Conservation (phyloP, 2,888 invertebrate genomes). For the Tigriopus californicus region DNA sequence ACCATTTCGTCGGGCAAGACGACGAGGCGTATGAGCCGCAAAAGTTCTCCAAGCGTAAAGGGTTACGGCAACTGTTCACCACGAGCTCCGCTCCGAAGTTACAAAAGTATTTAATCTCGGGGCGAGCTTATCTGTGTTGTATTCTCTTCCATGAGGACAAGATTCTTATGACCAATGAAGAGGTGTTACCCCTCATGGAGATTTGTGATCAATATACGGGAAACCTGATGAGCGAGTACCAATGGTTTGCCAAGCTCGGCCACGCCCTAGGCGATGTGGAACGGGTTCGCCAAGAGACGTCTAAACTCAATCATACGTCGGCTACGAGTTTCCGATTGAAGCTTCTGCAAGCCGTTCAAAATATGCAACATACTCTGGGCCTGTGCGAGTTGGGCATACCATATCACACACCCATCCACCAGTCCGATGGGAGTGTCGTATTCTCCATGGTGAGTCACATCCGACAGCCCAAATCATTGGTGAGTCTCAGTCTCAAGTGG, state of each 20-base stretch:
- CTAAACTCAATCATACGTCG: conserved; percentile 73
- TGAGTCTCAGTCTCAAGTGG: conserved; percentile 82
- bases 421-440: conserved; percentile 71
- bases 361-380: conserved; percentile 44
- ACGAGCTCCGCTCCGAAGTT: conserved; percentile 43
- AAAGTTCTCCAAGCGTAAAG: background rate
- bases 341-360: conserved; percentile 71
- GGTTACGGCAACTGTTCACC: background rate
- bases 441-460: conserved; percentile 65
- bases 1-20: background rate
- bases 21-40: background rate
- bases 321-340: conserved; percentile 73
- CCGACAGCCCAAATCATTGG: conserved; percentile 62
- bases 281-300: conserved; percentile 75
- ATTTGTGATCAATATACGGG: conserved; percentile 88
- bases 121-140: conserved; percentile 83
- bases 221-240: conserved; percentile 75
- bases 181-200: conserved; percentile 87
- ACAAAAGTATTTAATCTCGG: conserved; percentile 66
- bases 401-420: conserved; percentile 72
- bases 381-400: conserved; percentile 81
- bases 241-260: conserved; percentile 95
- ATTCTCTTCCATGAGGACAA: conserved; percentile 88
- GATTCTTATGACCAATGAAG: conserved; percentile 87
- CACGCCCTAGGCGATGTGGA: conserved; percentile 95